Evolutionary conservation across 2,797 vertebrate species (phyloP), one percentile per base, ranked within the genome.

Genomic region (Decapterus maruadsi): DNA sequence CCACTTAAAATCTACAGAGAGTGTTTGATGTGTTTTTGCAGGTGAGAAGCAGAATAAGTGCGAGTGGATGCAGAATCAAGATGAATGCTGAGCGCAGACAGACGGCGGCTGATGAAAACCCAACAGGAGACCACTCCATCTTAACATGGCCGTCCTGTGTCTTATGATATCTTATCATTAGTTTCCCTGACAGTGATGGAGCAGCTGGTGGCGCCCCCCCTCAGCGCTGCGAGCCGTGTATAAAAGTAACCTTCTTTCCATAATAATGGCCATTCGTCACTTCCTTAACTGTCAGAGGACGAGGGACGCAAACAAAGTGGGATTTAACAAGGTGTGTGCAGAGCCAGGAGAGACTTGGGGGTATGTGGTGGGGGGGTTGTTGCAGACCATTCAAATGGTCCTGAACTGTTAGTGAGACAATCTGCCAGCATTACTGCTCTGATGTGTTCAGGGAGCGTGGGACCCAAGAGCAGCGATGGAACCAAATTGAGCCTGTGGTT

Each of bases 121-220:
- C 34, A 3, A 58, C 16, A 71, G 84, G 71, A 78, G 86, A 82
- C 73, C 91, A 90, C 90, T 94, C 89, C 77, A 93, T 95, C 93
- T 94, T 93, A 88, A 93, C 89, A 91, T 86, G 88, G 88, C 80
- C 90, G 86, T 84, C 88, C 86, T 77, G 89, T 90, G 92, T 94
- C 94, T 92, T 92, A 94, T 95, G 94, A 95, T 95, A 93, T 91
- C 94, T 95, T 94, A 94, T 95, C 95, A 95, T 95, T 94, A 95
- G 93, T 93, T 91, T 89, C 66, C 68, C 71, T 92, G 95, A 95
- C 95, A 95, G 86, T 94, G 95, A 95, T 91, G 89, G 92, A 95
- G 91, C 78, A 51, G 81, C 83, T 71, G 36, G 78, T 60, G 54
- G 43, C 70, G 58, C 50, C 78, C 81, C 50, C 48, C 6, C 82